Conservation (phyloP, 2,797 vertebrate genomes). For the Microchirus variegatus region DNA sequence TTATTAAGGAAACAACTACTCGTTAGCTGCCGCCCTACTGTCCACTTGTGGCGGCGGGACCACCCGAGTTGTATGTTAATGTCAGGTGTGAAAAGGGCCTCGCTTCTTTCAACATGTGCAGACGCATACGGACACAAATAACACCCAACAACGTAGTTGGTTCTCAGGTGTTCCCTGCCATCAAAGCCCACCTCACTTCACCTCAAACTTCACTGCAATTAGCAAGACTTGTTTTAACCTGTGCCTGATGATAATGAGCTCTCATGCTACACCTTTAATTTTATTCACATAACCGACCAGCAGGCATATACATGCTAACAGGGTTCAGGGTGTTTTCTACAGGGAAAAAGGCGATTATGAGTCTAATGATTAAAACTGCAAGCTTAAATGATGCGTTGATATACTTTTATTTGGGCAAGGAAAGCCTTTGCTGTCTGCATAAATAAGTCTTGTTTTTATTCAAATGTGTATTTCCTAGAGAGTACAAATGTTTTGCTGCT, state of each 20-base stretch:
- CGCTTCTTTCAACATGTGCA: slow-evolving; percentile 31
- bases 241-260: slow-evolving; percentile 17
- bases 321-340: not conserved
- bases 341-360: too few species aligned
- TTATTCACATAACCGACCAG: slow-evolving; percentile 8
- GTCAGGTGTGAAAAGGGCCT: not conserved
- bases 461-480: slow-evolving; percentile 36
- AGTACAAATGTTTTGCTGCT: slow-evolving; percentile 31
- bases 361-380: not conserved
- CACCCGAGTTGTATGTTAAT: not conserved
- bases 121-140: slow-evolving; percentile 32
- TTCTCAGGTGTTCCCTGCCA: slow-evolving; percentile 24
- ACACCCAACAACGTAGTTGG: slow-evolving; percentile 21
- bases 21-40: not conserved
- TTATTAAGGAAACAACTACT: too few species aligned
- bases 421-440: not conserved
- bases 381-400: not conserved
- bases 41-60: not conserved
- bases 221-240: slow-evolving; percentile 36
- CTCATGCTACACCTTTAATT: slow-evolving; percentile 12
- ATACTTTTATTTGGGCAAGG: not conserved
- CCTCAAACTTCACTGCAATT: slow-evolving; percentile 33
- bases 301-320: slow-evolving; percentile 8
- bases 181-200: slow-evolving; percentile 21
- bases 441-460: slow-evolving; percentile 13